phyloP scores from a whole-genome alignment of 35 echinoderm and acorn worm genomes.

The Acanthaster planci region DNA sequence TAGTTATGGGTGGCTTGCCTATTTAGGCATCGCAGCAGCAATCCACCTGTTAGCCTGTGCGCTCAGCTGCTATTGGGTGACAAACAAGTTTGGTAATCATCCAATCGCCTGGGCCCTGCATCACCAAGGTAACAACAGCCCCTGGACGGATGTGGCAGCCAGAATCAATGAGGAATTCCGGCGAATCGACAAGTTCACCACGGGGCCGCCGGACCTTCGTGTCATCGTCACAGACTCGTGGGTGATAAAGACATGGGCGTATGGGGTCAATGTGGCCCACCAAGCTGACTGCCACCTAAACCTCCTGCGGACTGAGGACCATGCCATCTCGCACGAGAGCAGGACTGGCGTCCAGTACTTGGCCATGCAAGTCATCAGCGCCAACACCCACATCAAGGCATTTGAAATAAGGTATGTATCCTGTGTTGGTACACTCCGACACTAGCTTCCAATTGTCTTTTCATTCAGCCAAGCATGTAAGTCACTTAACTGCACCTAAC shows the following conservation, averaged over 20 bases:
- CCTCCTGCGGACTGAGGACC: constrained; percentile 68
- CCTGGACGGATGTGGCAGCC: constrained; percentile 74
- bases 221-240: constrained; percentile 91
- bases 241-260: constrained; percentile 79
- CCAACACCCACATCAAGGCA: constrained; percentile 70
- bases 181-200: constrained; percentile 86
- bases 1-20: constrained; percentile 38
- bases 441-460: neutral
- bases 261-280: constrained; percentile 66
- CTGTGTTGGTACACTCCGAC: neutral
- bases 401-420: constrained; percentile 75
- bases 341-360: constrained; percentile 75
- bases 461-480: too few relatives aligned
- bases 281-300: constrained; percentile 89
- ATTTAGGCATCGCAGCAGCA: constrained; percentile 19
- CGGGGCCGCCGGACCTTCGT: constrained; percentile 70
- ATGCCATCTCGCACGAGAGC: constrained; percentile 81
- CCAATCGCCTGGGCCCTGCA: constrained; percentile 71
- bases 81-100: constrained; percentile 65
- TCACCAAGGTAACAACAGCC: constrained; percentile 60
- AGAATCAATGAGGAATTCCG: constrained; percentile 83
- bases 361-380: constrained; percentile 65
- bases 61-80: constrained; percentile 58
- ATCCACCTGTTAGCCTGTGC: constrained; percentile 7
- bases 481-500: too few relatives aligned